These are phyloP conservation scores for Turdus rufiventris DNA, from an alignment of 2,113 vertebrate species.

Conservation along the genomic window DNA sequence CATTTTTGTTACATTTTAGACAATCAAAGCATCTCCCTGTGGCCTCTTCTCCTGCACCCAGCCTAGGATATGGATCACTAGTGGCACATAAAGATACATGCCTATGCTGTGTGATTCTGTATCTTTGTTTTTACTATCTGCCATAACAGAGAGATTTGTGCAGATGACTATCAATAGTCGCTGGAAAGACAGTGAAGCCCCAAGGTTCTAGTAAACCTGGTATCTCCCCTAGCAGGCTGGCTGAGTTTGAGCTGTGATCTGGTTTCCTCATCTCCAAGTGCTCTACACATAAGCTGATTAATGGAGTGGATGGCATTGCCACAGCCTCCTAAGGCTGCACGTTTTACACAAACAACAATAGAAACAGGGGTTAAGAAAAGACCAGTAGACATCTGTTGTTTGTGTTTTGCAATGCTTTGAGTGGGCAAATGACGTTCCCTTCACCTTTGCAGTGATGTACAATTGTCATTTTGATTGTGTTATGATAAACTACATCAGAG, in stretches of 20 bases:
- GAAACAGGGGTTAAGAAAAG: background rate
- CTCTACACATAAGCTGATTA: background rate
- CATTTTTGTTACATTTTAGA: conserved; percentile 45
- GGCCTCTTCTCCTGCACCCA: conserved; percentile 9
- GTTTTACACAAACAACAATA: background rate
- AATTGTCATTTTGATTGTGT: background rate
- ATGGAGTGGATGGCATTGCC: background rate
- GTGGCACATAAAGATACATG: conserved; percentile 1
- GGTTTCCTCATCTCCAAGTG: background rate
- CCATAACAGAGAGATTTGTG: conserved; percentile 23
- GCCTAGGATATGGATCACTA: conserved; percentile 16
- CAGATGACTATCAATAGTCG: background rate
- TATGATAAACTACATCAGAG: background rate
- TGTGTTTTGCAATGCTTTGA: background rate
- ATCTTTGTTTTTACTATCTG: conserved; percentile 25
- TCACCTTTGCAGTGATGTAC: background rate
- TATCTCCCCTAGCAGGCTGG: background rate
- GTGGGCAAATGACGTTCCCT: background rate
- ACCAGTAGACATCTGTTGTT: background rate
- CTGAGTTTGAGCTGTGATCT: background rate
- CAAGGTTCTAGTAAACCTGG: background rate
- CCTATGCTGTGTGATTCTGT: background rate
- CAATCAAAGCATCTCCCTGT: conserved; percentile 18
- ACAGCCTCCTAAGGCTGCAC: background rate
- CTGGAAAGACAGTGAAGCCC: background rate